A percentile compares a stretch with the other conserved stretches of the same genome.
Conservation (phyloP, 2,797 vertebrate species). For the Parauchenoglanis punctatus region DNA sequence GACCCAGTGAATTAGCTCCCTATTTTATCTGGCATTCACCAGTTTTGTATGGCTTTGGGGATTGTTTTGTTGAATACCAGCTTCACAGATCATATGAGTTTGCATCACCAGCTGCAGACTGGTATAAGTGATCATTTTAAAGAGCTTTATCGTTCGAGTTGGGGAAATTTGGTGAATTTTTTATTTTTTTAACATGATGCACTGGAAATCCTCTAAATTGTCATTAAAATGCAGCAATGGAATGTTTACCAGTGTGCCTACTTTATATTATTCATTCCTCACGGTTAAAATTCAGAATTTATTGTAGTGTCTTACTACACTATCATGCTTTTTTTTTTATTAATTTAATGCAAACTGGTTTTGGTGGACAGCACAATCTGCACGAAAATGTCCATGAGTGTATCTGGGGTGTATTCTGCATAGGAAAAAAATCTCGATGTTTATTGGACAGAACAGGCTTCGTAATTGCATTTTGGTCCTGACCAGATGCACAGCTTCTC, state of each 20-base stretch:
- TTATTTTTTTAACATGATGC: background rate
- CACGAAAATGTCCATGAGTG: background rate
- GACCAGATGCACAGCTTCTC: background rate
- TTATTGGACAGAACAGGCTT: too few relatives aligned
- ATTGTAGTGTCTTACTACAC: background rate
- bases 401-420: too few relatives aligned
- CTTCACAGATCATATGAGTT: background rate
- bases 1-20: background rate
- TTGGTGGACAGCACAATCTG: background rate
- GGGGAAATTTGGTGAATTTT: background rate
- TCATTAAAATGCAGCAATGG: background rate
- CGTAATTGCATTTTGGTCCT: background rate
- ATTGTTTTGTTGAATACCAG: background rate
- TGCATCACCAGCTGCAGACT: background rate
- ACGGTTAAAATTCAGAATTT: background rate
- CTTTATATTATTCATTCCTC: background rate
- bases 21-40: background rate
- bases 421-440: too few relatives aligned
- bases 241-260: background rate
- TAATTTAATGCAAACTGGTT: background rate
- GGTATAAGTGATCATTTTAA: background rate
- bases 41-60: background rate
- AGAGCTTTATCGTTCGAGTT: background rate
- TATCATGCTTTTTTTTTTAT: background rate
- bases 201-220: background rate